phyloP scores from a whole-genome alignment of 1,140 invertebrate species.

The Vanessa tameamea region DNA sequence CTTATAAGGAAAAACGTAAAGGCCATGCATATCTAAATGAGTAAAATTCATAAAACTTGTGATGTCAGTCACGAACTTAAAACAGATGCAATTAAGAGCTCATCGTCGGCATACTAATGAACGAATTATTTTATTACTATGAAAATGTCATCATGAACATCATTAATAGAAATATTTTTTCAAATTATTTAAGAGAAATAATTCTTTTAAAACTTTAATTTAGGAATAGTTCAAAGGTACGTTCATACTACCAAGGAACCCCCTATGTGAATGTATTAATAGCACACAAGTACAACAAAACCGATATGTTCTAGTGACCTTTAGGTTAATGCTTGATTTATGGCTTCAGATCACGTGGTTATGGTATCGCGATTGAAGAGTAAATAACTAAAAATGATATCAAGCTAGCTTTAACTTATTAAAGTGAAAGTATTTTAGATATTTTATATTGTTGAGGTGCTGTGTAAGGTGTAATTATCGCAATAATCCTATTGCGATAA shows the following conservation, averaged over 20 bases:
- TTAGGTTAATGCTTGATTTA: constrained; percentile 39
- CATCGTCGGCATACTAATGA: constrained; percentile 52
- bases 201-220: background rate
- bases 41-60: constrained; percentile 40
- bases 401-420: background rate
- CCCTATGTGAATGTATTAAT: background rate
- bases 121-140: constrained; percentile 23
- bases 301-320: constrained; percentile 33
- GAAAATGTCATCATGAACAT: constrained; percentile 11
- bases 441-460: background rate
- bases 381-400: constrained; percentile 17
- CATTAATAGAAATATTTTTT: constrained; percentile 13
- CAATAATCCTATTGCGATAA: background rate
- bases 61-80: constrained; percentile 58
- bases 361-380: constrained; percentile 25
- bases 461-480: too few relatives aligned
- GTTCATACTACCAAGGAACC: background rate
- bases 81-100: constrained; percentile 58
- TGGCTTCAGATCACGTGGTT: constrained; percentile 39
- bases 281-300: constrained; percentile 17
- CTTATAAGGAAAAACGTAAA: background rate
- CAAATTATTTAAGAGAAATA: background rate
- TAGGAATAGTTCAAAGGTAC: too few relatives aligned
- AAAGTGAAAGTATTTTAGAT: background rate
- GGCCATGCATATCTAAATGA: constrained; percentile 18